Evolutionary conservation across 2,797 vertebrate species (phyloP), one percentile per base, ranked within the genome.

Genomic region (Simalia tracyae): DNA sequence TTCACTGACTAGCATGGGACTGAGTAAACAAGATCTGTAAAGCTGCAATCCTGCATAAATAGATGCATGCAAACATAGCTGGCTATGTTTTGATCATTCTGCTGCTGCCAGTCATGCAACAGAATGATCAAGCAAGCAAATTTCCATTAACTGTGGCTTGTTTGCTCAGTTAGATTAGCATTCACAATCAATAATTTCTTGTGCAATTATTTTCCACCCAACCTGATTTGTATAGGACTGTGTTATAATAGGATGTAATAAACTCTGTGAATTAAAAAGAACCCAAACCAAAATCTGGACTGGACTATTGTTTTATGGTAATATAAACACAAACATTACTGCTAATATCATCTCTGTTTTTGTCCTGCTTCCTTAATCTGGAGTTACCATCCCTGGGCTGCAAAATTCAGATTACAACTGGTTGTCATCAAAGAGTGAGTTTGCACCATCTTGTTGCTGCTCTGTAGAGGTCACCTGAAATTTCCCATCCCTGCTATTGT

Each of bases 251-350:
- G 87, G 26, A 46, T 95, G 2, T 50, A 57, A 94, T 90, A 90
- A 9, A 72, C 54, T 12, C 85, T 89, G 60, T 86, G 50, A 72
- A 22, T 72, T 72, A 14, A 66, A 28, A 63, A 46, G 14, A 28
- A 2, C 5, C 5, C 17, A 86, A 36, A 50, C 3, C 42, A 50
- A 22, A 86, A 57, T 5, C 24, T 26, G 26, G 28, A 84, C 64
- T 60, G 42, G 50, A 24, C 59, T 94, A 92, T 84, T 93, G 26
- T n/a, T 87, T 94, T 94, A 46, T 28, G 2, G 4, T 90, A 6
- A n/a, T 85, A 92, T 92, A 93, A 89, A 90, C 5, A 87, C 91
- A 94, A 64, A 17, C 1, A 0, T 84, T 1, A 28, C 8, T 3
- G 93, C 76, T 91, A 57, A 85, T 0, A 0, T 17, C 54, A 11